These are phyloP conservation scores for Oryzias javanicus DNA, from an alignment of 2,113 vertebrate species.

Conservation along the genomic window DNA sequence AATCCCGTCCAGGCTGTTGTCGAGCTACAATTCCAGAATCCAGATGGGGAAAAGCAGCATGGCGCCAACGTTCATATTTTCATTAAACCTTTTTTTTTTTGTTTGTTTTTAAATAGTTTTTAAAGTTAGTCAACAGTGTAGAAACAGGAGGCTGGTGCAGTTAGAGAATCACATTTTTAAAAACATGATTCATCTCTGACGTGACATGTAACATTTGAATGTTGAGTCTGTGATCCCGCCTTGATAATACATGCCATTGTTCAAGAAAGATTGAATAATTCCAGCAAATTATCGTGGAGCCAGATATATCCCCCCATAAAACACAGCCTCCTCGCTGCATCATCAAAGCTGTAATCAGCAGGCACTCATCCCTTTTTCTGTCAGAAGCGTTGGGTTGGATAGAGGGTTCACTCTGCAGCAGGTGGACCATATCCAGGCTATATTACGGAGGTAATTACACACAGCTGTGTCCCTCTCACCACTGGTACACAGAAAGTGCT, in stretches of 20 bases:
- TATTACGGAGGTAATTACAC: slow-evolving; percentile 78
- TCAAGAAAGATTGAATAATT: slow-evolving; percentile 57
- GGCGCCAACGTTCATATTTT: slow-evolving; percentile 29
- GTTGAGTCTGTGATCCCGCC: slow-evolving; percentile 23
- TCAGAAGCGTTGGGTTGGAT: slow-evolving; percentile 47
- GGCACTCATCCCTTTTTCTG: slow-evolving; percentile 62
- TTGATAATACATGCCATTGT: slow-evolving; percentile 35
- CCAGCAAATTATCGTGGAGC: slow-evolving; percentile 40
- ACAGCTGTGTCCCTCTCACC: slow-evolving; percentile 71
- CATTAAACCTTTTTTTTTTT: slow-evolving; percentile 23
- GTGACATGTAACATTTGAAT: slow-evolving; percentile 21
- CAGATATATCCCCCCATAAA: slow-evolving; percentile 55
- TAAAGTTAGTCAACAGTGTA: slow-evolving; percentile 6
- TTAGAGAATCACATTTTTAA: too few relatives aligned
- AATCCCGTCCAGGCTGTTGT: slow-evolving; percentile 29
- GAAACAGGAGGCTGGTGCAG: too few relatives aligned
- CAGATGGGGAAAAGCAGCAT: slow-evolving; percentile 53
- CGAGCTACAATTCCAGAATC: slow-evolving; percentile 28
- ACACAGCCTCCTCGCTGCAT: slow-evolving; percentile 37
- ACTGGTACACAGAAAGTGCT: slow-evolving; percentile 26
- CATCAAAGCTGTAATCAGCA: slow-evolving; percentile 63
- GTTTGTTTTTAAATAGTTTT: slow-evolving; percentile 29
- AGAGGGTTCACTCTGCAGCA: slow-evolving; percentile 68
- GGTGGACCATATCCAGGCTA: slow-evolving; percentile 75
- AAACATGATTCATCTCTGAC: slow-evolving; percentile 13